These are phyloP conservation scores for Cyclina sinensis DNA, from an alignment of 1,140 invertebrate species.

Conservation along the genomic window DNA sequence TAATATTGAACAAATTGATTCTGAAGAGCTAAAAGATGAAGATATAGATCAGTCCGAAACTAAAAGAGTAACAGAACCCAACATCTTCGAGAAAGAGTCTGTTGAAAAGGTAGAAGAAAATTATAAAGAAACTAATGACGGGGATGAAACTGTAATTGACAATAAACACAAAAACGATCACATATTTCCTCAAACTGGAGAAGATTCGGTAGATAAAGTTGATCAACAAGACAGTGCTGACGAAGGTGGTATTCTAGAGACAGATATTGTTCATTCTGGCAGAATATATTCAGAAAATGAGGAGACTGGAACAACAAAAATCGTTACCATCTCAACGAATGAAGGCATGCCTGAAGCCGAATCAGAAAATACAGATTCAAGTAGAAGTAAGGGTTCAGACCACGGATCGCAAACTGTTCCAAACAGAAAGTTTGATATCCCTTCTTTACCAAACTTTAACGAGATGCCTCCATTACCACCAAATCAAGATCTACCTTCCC, in stretches of 20 bases:
- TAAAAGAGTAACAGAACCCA: too few species aligned
- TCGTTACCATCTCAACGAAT: neutral
- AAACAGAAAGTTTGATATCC: neutral
- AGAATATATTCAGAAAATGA: neutral
- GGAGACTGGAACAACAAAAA: neutral
- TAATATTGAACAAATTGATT: too few species aligned
- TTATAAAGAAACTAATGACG: neutral
- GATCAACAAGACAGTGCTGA: too few species aligned
- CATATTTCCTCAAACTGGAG: too few species aligned
- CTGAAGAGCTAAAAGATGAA: too few species aligned
- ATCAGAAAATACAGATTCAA: neutral
- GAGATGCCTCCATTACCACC: neutral
- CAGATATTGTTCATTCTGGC: too few species aligned
- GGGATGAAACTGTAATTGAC: neutral
- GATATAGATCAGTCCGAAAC: neutral
- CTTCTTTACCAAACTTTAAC: neutral
- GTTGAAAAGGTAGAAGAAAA: neutral
- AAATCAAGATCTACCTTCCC: neutral
- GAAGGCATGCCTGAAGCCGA: neutral
- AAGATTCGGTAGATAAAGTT: neutral
- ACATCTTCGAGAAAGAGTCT: neutral
- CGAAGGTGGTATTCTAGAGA: too few species aligned
- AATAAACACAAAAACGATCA: constrained; percentile 18
- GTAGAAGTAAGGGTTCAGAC: neutral
- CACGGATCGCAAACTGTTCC: neutral